These are phyloP conservation scores for Alexandromys fortis DNA, from an alignment of 2,113 vertebrate genomes.

Conservation along the genomic window DNA sequence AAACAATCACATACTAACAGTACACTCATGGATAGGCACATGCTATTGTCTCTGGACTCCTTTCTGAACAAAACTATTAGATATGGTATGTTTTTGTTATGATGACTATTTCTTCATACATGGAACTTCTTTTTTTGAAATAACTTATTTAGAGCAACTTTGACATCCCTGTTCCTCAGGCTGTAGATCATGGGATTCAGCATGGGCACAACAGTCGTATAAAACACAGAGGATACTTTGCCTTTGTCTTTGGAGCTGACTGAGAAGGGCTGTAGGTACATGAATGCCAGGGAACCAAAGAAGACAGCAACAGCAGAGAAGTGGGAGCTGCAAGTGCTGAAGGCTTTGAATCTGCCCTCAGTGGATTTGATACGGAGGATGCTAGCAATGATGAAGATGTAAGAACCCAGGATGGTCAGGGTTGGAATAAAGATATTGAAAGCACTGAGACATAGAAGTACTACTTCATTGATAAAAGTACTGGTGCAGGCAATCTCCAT, in stretches of 20 bases:
- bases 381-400: neutral
- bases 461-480: constrained; percentile 1
- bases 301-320: neutral
- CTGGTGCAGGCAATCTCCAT: constrained; percentile 11
- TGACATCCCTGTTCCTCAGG: neutral
- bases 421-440: neutral
- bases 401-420: neutral
- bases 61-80: neutral
- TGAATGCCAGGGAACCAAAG: constrained; percentile 3
- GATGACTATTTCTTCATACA: neutral
- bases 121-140: neutral
- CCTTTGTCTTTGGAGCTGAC: neutral
- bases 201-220: neutral
- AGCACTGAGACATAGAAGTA: neutral
- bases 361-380: neutral
- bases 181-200: neutral
- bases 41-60: neutral
- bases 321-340: constrained; percentile 4
- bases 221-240: neutral
- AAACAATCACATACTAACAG: neutral
- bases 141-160: neutral
- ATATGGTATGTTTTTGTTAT: neutral
- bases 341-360: constrained; percentile 36
- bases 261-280: constrained; percentile 5
- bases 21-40: neutral